Conservation (phyloP, 2,113 vertebrate genomes). For the Pseudorasbora parva region DNA sequence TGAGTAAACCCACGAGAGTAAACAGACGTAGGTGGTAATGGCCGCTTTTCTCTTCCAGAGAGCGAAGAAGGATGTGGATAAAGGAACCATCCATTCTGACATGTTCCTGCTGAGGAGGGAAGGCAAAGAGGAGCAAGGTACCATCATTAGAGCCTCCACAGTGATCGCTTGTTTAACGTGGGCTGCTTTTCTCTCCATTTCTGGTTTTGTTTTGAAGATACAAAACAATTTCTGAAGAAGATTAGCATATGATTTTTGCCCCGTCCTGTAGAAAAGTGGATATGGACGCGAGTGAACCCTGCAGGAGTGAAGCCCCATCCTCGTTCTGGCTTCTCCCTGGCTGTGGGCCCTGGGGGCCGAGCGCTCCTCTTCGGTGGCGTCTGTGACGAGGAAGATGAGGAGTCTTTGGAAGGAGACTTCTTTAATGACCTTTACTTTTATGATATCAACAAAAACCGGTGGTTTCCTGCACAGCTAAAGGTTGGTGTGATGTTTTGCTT, state of each 20-base stretch:
- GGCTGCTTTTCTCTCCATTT: neutral
- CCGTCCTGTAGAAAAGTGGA: conserved; percentile 83
- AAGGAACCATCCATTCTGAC: conserved; percentile 89
- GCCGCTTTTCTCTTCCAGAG: conserved; percentile 73
- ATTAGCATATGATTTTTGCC: neutral
- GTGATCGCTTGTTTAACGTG: neutral
- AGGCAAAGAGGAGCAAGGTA: conserved; percentile 81
- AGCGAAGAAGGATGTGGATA: conserved; percentile 95
- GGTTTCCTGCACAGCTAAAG: conserved; percentile 86
- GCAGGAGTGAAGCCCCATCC: conserved; percentile 85
- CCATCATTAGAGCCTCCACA: neutral
- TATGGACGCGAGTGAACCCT: conserved; percentile 83
- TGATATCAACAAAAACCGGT: conserved; percentile 85
- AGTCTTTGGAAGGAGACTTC: conserved; percentile 90
- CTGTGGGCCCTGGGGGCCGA: conserved; percentile 77
- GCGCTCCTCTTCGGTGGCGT: conserved; percentile 91
- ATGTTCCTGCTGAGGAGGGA: conserved; percentile 89
- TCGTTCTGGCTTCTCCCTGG: conserved; percentile 87
- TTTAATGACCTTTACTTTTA: conserved; percentile 90
- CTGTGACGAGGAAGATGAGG: conserved; percentile 93
- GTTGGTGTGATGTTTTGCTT: conserved; percentile 48
- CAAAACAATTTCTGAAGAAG: neutral
- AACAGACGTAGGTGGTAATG: conserved; percentile 8
- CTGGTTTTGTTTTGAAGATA: neutral
- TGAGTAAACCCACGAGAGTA: conserved; percentile 41